A percentile compares a stretch with the other conserved stretches of the same genome.
Evolutionary conservation across 2,888 invertebrate genomes (phyloP).

Genomic region (Charanyca ferruginea): DNA sequence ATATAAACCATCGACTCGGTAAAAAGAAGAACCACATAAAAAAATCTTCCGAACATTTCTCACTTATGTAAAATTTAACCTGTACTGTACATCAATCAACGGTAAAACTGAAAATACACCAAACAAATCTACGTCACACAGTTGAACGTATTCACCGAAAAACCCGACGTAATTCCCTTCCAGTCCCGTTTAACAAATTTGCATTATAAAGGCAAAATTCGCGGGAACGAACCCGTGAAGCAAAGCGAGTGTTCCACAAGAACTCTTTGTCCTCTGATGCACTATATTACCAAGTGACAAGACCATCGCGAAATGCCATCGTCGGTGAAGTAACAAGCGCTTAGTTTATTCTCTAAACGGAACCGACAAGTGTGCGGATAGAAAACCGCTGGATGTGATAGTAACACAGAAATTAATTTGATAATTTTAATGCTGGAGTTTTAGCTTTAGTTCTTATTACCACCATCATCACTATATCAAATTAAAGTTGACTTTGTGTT

Average conservation of each 20-base stretch:
- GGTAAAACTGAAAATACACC: not conserved
- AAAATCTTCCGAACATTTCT: no score
- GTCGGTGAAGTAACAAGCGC: conserved; percentile 56
- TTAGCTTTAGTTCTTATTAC: no score
- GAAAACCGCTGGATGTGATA: conserved; percentile 44
- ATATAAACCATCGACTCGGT: no score
- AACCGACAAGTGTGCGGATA: conserved; percentile 53
- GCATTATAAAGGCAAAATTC: conserved; percentile 12
- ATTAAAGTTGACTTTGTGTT: no score
- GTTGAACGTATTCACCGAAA: not conserved
- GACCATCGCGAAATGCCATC: conserved; percentile 56
- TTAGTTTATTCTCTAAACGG: conserved; percentile 60
- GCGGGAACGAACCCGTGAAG: conserved; percentile 11
- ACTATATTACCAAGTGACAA: conserved; percentile 51
- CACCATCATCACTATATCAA: no score
- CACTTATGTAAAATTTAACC: no score
- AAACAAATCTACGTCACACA: no score
- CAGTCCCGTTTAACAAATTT: conserved; percentile 9
- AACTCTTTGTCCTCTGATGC: conserved; percentile 18
- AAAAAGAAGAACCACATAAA: no score
- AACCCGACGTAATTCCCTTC: not conserved
- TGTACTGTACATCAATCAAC: not conserved
- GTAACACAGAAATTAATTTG: fast-evolving
- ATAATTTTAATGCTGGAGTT: not conserved
- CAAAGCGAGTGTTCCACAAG: conserved; percentile 7